Evolutionary conservation across 2,888 invertebrate genomes (phyloP).

Genomic region (Pteria penguin): DNA sequence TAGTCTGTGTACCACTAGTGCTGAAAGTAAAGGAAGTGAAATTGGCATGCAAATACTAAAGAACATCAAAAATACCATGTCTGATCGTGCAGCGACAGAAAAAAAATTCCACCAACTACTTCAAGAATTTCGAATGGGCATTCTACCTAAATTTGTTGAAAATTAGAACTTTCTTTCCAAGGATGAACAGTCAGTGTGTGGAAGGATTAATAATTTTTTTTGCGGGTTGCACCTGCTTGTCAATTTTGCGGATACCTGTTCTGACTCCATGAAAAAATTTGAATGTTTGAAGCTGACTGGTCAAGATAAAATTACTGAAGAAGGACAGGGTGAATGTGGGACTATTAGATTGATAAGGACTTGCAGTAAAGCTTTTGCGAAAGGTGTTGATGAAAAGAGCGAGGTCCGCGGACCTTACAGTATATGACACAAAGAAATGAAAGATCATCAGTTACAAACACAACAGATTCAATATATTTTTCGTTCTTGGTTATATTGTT

Average conservation of each 20-base stretch:
- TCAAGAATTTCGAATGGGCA: background rate
- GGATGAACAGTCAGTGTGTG: conserved; percentile 6
- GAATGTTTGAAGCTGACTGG: background rate
- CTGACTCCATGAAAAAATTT: background rate
- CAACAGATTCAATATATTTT: conserved; percentile 34
- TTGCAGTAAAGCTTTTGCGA: conserved; percentile 21
- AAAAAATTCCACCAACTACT: conserved; percentile 14
- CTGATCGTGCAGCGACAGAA: conserved; percentile 8
- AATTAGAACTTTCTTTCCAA: conserved; percentile 6
- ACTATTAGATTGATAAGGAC: conserved; percentile 15
- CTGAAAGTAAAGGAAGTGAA: background rate
- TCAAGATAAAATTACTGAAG: background rate
- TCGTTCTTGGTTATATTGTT: conserved; percentile 19
- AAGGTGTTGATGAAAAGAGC: conserved; percentile 31
- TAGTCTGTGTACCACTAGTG: background rate
- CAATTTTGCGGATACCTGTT: conserved; percentile 27
- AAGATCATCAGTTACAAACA: conserved; percentile 17
- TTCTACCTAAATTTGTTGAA: background rate
- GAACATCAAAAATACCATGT: conserved; percentile 21
- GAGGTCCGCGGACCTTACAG: conserved; percentile 10
- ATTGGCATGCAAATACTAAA: background rate
- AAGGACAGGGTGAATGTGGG: background rate
- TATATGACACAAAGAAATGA: conserved; percentile 13
- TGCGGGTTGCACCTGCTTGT: conserved; percentile 21
- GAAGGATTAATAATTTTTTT: conserved; percentile 17